A percentile compares a stretch with the other conserved stretches of the same genome.
phyloP scores from a whole-genome alignment of 2,888 invertebrate species.

The Agrotis exclamationis region DNA sequence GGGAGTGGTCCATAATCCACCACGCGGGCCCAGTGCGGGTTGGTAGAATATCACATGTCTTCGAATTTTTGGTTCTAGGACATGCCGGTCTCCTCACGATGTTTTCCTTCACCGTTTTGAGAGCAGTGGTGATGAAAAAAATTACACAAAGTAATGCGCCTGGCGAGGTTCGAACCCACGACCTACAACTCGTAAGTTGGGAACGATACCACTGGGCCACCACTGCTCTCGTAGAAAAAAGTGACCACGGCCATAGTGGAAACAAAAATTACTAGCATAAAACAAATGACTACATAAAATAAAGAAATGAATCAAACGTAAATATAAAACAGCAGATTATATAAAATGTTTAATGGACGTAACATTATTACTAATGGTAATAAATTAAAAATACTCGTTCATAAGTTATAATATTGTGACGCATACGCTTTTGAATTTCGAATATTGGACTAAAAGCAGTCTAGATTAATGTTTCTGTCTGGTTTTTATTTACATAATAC shows the following conservation, averaged over 20 bases:
- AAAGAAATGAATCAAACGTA: neutral
- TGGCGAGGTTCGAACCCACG: no score
- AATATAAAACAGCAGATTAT: neutral
- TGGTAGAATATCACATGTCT: no score
- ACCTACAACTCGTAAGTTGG: no score
- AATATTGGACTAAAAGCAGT: neutral
- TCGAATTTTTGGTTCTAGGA: no score
- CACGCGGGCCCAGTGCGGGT: no score
- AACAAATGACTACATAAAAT: neutral
- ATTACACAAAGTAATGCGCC: no score
- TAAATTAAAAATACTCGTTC: constrained; percentile 11
- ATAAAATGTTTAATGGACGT: neutral
- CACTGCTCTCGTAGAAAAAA: no score
- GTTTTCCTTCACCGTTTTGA: no score
- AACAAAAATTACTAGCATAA: neutral
- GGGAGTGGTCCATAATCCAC: no score
- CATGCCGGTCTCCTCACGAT: no score
- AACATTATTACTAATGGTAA: constrained; percentile 4
- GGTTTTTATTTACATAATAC: constrained; percentile 16
- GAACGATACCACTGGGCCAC: no score
- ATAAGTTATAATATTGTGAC: neutral
- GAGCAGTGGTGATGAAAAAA: no score
- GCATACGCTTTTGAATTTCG: neutral
- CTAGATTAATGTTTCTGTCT: constrained; percentile 16
- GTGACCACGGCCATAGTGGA: neutral